Base-by-base conservation (phyloP, 2,113 vertebrate genomes). In the Cephalopterus ornatus region DNA sequence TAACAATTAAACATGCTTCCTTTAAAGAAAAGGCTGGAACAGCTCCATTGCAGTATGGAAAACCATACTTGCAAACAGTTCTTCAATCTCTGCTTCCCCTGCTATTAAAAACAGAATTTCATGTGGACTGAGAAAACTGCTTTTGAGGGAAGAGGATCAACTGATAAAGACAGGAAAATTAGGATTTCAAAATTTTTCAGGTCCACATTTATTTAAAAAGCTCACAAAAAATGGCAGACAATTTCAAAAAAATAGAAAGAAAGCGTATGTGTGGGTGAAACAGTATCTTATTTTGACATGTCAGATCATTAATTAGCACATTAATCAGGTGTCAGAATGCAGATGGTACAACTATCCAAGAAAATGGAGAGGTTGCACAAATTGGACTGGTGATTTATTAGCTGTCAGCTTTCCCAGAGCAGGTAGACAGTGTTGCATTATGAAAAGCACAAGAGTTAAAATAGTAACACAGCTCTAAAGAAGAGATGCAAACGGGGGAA, bases 131-230 rank as follows among this genome's bases (percentile, higher is more conserved):
- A 78, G 42, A 74, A 88, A 89, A 33, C 4, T 30, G 41, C 37
- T 28, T 65, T 44, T 72, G 46, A 52, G 19, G 49, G n/a, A 91
- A 59, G 18, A 79, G 5, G 22, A 16, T 76, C 20, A 93, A 88
- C 62, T 46, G 49, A 85, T 33, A 39, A 75, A 95, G 41, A 92
- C 53, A 93, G n/a, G 37, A 73, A 92, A 86, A 91, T 53, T 15
- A 82, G 11, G 7, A 78, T 94, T 94, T 86, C 42, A 80, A 50
- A 66, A 22, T 27, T 79, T 66, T 92, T 93, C 73, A 92, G 85
- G 86, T 92, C 42, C 47, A 77, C 75, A 86, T 96, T 97, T 92
- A 95, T 95, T 96, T 89, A 67, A 88, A 95, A 94, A 93, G 85
- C 20, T 76, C 93, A 95, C 83, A 90, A 89, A 89, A 92, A 95